Conservation (phyloP, 1,140 invertebrate species). For the Anastrepha ludens region DNA sequence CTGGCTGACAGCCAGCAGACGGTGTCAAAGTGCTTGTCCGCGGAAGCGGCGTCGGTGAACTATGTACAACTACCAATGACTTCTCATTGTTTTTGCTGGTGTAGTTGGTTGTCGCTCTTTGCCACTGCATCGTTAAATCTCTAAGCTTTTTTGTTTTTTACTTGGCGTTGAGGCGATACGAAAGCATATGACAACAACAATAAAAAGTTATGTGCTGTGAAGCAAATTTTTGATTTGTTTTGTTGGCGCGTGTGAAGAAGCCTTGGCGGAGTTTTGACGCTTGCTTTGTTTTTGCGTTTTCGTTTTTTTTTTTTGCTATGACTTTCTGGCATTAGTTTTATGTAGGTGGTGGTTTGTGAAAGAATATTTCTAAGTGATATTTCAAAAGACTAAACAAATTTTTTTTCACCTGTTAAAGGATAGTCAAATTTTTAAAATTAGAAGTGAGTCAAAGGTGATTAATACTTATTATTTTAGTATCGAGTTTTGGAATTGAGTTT, state of each 20-base stretch:
- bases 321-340: too few relatives aligned
- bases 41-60: conserved; percentile 30
- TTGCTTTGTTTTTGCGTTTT: too few relatives aligned
- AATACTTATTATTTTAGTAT: too few relatives aligned
- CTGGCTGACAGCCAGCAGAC: conserved; percentile 50
- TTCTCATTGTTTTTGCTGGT: conserved; percentile 10
- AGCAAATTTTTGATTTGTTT: conserved; percentile 39
- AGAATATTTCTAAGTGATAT: too few relatives aligned
- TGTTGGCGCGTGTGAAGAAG: conserved; percentile 29
- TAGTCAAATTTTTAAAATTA: neutral
- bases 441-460: neutral
- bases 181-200: neutral
- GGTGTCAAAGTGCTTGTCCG: conserved; percentile 51
- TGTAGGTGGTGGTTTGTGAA: too few relatives aligned
- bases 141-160: neutral
- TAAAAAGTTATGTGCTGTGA: neutral
- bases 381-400: too few relatives aligned
- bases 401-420: neutral
- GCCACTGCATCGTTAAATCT: neutral
- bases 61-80: neutral
- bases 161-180: neutral
- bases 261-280: neutral
- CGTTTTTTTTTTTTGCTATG: too few relatives aligned
- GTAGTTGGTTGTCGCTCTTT: neutral
- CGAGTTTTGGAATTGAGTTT: too few relatives aligned